Percentiles rank a stretch among this genome's conserved stretches.
Evolutionary conservation across 2,113 vertebrate species (phyloP).

Genomic region (Acrocephalus kingi): DNA sequence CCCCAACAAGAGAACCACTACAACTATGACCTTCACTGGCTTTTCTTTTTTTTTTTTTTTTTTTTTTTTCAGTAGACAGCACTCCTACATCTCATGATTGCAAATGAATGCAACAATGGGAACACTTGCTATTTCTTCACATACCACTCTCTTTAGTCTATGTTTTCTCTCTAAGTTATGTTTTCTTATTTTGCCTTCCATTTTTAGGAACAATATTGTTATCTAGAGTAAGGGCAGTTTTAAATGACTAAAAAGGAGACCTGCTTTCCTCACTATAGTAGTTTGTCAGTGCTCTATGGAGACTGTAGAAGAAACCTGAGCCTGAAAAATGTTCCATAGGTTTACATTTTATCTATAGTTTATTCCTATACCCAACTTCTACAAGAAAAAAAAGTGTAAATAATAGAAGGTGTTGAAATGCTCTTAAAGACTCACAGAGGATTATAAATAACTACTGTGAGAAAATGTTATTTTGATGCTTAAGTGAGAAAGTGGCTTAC

Average conservation of each 20-base stretch:
- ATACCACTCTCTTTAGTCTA: neutral
- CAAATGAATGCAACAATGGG: neutral
- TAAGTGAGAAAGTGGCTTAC: neutral
- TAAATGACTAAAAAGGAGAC: neutral
- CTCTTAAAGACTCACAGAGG: neutral
- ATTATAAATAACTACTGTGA: neutral
- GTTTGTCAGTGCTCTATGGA: neutral
- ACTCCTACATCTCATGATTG: neutral
- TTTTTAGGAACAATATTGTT: neutral
- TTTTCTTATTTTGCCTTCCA: neutral
- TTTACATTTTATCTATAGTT: neutral
- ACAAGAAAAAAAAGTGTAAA: neutral
- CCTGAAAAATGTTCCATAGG: neutral
- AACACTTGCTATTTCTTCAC: neutral
- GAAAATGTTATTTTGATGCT: neutral
- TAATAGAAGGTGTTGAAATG: neutral
- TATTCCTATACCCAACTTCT: neutral
- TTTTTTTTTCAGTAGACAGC: neutral
- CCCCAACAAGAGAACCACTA: neutral
- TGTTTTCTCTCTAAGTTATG: neutral
- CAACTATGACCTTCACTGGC: neutral
- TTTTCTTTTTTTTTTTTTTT: neutral
- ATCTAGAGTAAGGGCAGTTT: neutral
- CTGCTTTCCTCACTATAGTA: neutral
- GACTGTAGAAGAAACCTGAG: neutral